Evolutionary conservation across 1,140 invertebrate genomes (phyloP).

Genomic region (Caenorhabditis latens): DNA sequence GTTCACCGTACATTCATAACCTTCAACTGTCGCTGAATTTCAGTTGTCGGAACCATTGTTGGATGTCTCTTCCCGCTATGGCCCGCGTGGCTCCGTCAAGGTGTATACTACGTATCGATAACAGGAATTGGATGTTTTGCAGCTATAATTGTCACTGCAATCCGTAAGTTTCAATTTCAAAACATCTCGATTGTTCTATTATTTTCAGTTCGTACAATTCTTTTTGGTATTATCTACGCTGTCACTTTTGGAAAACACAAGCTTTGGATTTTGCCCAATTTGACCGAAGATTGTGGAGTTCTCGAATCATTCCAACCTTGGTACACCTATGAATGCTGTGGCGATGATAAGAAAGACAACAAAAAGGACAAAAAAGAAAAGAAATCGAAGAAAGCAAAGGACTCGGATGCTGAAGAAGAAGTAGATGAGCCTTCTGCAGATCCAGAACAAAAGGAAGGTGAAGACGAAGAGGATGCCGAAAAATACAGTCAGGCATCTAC

Average conservation of each 20-base stretch:
- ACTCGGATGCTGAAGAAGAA: constrained; percentile 59
- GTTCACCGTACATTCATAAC: constrained; percentile 47
- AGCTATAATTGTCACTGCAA: constrained; percentile 89
- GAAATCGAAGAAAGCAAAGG: constrained; percentile 62
- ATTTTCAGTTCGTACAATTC: constrained; percentile 84
- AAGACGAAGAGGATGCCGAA: constrained; percentile 19
- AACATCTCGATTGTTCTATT: constrained; percentile 50
- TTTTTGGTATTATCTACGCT: constrained; percentile 92
- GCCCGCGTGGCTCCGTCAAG: constrained; percentile 92
- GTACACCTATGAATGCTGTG: constrained; percentile 82
- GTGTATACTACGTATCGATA: constrained; percentile 96
- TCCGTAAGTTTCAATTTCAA: constrained; percentile 80
- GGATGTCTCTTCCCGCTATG: constrained; percentile 97
- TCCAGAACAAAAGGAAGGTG: not conserved
- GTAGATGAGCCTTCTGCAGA: constrained; percentile 18
- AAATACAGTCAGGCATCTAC: constrained; percentile 27
- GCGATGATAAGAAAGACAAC: constrained; percentile 68
- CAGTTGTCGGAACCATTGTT: constrained; percentile 91
- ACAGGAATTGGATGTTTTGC: constrained; percentile 93
- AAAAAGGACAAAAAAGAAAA: constrained; percentile 69
- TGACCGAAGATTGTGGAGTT: constrained; percentile 96
- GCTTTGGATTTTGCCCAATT: constrained; percentile 95
- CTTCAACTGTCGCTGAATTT: constrained; percentile 59
- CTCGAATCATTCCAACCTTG: constrained; percentile 98
- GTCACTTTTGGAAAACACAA: constrained; percentile 90